A percentile compares a stretch with the other conserved stretches of the same genome.
Evolutionary conservation across 2,113 vertebrate species (phyloP).

Genomic region (Vulpes ferrilata): DNA sequence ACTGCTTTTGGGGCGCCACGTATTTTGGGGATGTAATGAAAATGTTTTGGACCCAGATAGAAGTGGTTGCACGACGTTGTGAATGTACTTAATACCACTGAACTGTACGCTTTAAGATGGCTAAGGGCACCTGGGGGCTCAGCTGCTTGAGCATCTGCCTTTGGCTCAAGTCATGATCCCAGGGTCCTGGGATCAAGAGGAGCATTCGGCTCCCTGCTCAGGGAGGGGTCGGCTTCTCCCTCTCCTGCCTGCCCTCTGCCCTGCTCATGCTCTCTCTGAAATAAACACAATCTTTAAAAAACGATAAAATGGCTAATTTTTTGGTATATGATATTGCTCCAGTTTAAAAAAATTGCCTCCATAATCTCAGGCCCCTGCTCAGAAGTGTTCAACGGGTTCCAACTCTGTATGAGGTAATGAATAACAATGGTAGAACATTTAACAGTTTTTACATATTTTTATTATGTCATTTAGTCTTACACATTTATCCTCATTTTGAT

Average conservation of each 20-base stretch:
- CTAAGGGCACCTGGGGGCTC: neutral
- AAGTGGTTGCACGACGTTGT: neutral
- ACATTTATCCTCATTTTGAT: neutral
- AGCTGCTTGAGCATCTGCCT: neutral
- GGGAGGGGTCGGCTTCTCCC: neutral
- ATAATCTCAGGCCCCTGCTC: neutral
- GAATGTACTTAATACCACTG: neutral
- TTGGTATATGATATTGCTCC: neutral
- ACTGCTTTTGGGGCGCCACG: neutral
- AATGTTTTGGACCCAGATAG: constrained; percentile 9
- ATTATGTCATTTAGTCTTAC: constrained; percentile 11
- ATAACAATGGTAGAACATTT: neutral
- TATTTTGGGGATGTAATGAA: neutral
- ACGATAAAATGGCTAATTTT: neutral
- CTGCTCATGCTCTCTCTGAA: neutral
- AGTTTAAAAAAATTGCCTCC: neutral
- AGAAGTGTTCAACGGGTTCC: neutral
- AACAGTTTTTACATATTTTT: neutral
- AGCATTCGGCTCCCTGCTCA: neutral
- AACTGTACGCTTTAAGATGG: neutral
- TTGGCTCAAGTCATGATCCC: neutral
- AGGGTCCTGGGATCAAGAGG: too few relatives aligned
- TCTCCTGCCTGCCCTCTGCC: neutral
- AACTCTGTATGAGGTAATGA: constrained; percentile 11
- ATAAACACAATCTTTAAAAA: neutral